A percentile compares a stretch with the other conserved stretches of the same genome.
These are phyloP conservation scores for Magallana gigas DNA, from an alignment of 1,140 invertebrate genomes.

Conservation along the genomic window DNA sequence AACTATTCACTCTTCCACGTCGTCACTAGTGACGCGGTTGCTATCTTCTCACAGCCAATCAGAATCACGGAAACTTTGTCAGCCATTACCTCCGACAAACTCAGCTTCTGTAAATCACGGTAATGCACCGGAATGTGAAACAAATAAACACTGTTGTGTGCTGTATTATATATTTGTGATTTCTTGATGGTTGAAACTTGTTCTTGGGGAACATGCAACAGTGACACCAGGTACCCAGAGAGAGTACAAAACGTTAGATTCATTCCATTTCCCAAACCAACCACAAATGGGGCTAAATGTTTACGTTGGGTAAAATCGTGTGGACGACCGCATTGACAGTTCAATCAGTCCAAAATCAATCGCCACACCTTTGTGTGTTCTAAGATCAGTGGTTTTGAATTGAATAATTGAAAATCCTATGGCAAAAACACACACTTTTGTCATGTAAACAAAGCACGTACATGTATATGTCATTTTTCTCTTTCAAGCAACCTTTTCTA, in stretches of 20 bases:
- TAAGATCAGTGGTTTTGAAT: constrained; percentile 42
- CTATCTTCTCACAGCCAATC: not conserved
- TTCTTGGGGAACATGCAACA: constrained; percentile 54
- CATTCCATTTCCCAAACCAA: constrained; percentile 54
- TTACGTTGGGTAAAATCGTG: constrained; percentile 49
- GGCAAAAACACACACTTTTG: not conserved
- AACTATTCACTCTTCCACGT: not conserved
- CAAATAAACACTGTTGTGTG: too few species aligned
- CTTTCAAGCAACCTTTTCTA: not conserved
- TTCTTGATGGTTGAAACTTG: constrained; percentile 48
- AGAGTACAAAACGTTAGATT: constrained; percentile 46
- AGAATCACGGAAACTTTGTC: not conserved
- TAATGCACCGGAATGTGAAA: too few species aligned
- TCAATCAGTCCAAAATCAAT: constrained; percentile 52
- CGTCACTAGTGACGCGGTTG: not conserved
- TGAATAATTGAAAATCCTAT: too few species aligned
- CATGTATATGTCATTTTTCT: not conserved
- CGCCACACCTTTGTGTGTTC: constrained; percentile 48
- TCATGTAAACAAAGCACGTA: not conserved
- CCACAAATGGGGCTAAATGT: constrained; percentile 40
- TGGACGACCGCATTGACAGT: constrained; percentile 44
- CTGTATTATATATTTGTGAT: too few species aligned
- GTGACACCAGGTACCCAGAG: constrained; percentile 48
- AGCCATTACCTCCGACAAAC: not conserved
- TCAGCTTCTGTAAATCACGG: too few species aligned